These are phyloP conservation scores for Molossus alvarezi DNA, from an alignment of 2,797 vertebrate genomes.

Conservation along the genomic window DNA sequence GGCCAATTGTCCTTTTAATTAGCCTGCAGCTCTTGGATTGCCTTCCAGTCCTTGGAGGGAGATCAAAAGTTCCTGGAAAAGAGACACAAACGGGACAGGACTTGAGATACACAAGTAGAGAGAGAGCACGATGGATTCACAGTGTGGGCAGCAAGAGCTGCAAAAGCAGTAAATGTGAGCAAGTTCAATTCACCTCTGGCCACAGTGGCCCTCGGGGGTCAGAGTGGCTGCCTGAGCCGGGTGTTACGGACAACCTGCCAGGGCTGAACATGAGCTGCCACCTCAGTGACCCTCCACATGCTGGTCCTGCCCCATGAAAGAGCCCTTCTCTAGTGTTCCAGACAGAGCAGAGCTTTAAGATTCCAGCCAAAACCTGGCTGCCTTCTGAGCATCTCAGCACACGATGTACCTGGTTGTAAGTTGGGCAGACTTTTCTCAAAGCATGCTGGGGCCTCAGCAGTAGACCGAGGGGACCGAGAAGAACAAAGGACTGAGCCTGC, in stretches of 20 bases:
- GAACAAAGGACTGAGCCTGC: not conserved
- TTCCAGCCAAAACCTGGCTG: not conserved
- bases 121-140: constrained; percentile 46
- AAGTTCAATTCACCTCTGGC: constrained; percentile 23
- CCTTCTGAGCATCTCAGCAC: not conserved
- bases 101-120: constrained; percentile 35
- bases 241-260: not conserved
- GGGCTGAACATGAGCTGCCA: not conserved
- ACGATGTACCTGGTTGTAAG: not conserved
- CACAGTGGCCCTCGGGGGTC: not conserved
- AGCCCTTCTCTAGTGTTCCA: constrained; percentile 42
- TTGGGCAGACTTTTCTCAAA: not conserved
- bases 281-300: not conserved
- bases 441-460: not conserved
- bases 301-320: not conserved
- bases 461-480: not conserved
- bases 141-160: constrained; percentile 21
- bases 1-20: constrained; percentile 76
- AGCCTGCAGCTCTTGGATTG: constrained; percentile 70
- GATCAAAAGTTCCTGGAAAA: constrained; percentile 78
- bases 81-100: constrained; percentile 51
- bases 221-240: not conserved
- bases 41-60: constrained; percentile 58
- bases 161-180: constrained; percentile 59
- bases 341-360: not conserved